Evolutionary conservation across 2,113 vertebrate genomes (phyloP).

Genomic region (Melanerpes aurifrons): DNA sequence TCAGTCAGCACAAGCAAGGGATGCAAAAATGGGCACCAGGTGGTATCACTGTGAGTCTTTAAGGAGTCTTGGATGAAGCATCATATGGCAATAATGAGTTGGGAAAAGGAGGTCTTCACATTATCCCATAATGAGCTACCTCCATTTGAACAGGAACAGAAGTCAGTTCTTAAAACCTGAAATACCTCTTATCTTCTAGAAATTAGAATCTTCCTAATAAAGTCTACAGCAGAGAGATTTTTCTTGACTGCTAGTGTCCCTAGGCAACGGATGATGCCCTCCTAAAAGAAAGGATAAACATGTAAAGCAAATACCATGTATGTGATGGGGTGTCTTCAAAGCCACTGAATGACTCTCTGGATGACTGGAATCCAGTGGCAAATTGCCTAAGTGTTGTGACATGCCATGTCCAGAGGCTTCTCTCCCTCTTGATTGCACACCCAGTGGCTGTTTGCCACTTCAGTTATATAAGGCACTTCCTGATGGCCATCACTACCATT

Average conservation of each 20-base stretch:
- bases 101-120: neutral
- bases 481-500: neutral
- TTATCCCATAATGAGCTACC: neutral
- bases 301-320: neutral
- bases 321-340: neutral
- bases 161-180: neutral
- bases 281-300: neutral
- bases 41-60: neutral
- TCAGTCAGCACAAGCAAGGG: neutral
- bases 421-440: neutral
- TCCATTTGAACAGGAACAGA: neutral
- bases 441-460: neutral
- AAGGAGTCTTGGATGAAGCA: neutral
- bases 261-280: neutral
- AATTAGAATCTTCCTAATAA: neutral
- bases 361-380: neutral
- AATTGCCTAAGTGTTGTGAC: neutral
- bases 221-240: neutral
- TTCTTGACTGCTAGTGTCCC: neutral
- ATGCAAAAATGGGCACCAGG: neutral
- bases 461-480: neutral
- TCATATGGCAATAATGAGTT: neutral
- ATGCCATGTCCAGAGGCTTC: neutral
- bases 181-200: neutral
- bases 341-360: neutral